Conservation (phyloP, 2,797 vertebrate genomes). For the Glossophaga mutica region DNA sequence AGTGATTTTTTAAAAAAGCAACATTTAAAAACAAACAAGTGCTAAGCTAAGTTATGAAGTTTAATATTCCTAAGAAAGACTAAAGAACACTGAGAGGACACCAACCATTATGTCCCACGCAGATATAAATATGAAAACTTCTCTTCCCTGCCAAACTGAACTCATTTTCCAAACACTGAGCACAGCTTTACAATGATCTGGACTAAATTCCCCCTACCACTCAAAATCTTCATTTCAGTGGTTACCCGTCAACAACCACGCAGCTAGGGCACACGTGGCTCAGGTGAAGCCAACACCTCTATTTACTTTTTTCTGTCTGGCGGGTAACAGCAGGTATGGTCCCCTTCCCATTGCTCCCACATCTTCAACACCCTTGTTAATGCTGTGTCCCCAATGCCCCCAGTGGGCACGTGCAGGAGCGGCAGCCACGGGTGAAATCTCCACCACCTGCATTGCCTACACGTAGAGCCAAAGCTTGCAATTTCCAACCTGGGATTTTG, state of each 20-base stretch:
- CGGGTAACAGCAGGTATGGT: not conserved
- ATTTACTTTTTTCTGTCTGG: not conserved
- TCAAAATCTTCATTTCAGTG: not conserved
- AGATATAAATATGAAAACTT: not conserved
- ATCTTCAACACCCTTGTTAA: not conserved
- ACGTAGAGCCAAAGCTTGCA: not conserved
- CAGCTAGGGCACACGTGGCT: not conserved
- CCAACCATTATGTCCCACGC: not conserved
- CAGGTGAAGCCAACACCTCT: not conserved
- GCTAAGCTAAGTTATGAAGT: not conserved
- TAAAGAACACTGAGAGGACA: not conserved
- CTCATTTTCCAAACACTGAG: not conserved
- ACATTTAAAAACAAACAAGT: not conserved
- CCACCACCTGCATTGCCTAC: not conserved
- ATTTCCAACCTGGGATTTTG: not conserved
- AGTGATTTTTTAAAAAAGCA: not conserved
- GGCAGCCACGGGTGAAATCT: not conserved
- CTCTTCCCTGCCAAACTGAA: not conserved
- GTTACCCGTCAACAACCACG: not conserved
- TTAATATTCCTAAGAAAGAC: conserved; percentile 17
- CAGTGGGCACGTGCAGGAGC: fast-evolving
- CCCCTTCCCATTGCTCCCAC: not conserved
- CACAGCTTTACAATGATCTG: not conserved
- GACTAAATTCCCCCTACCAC: not conserved
- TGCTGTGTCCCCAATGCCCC: not conserved